These are phyloP conservation scores for Corella eumyota DNA, from an alignment of 23 tunicate genomes.

Conservation along the genomic window DNA sequence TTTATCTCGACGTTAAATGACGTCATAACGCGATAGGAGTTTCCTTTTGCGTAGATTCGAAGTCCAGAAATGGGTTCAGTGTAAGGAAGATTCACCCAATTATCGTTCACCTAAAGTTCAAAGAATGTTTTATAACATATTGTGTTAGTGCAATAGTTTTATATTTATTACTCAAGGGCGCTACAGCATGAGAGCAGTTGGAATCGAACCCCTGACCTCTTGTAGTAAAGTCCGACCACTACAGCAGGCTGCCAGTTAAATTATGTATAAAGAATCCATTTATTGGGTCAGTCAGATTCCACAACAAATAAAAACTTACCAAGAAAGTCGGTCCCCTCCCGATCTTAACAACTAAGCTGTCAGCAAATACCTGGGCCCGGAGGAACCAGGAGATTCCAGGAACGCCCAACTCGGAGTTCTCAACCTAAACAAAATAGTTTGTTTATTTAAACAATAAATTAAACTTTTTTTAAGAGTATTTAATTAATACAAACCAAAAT, in stretches of 20 bases:
- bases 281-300: neutral
- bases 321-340: constrained; percentile 20
- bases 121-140: neutral
- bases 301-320: constrained; percentile 8
- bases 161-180: neutral
- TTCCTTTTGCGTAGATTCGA: constrained; percentile 7
- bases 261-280: neutral
- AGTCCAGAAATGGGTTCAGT: constrained; percentile 14
- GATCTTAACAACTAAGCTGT: constrained; percentile 16
- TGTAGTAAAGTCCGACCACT: neutral
- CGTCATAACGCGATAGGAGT: constrained; percentile 11
- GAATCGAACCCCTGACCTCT: too few relatives aligned
- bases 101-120: constrained; percentile 16
- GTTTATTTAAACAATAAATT: too few relatives aligned
- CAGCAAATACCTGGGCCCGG: constrained; percentile 11
- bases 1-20: constrained; percentile 27
- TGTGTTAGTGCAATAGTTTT: neutral
- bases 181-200: too few relatives aligned
- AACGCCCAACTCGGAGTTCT: constrained; percentile 27
- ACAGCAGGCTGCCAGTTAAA: neutral
- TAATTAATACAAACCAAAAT: too few relatives aligned
- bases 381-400: constrained; percentile 45
- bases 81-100: constrained; percentile 18
- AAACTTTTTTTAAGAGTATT: too few relatives aligned
- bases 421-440: constrained; percentile 9